Evolutionary conservation across 2,113 vertebrate genomes (phyloP).

Genomic region (Pithys albifrons): DNA sequence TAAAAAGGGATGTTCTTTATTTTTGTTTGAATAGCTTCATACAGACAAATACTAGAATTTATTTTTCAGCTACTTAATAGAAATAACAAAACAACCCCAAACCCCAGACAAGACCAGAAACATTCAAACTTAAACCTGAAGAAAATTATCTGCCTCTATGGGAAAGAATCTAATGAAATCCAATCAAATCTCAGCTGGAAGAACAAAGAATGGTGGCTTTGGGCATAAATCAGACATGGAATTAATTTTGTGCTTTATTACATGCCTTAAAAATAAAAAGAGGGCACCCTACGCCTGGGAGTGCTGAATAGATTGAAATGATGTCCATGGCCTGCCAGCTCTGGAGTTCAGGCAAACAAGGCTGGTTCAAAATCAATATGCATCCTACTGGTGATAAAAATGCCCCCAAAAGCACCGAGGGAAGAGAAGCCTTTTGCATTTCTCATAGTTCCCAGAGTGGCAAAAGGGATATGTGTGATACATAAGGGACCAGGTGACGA

Average conservation of each 20-base stretch:
- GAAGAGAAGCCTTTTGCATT: neutral
- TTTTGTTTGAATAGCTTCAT: neutral
- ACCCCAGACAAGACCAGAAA: neutral
- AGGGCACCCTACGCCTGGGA: constrained; percentile 10
- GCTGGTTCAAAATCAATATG: neutral
- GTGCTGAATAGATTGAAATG: constrained; percentile 36
- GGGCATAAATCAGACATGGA: constrained; percentile 63
- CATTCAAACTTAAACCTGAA: neutral
- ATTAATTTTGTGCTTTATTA: constrained; percentile 67
- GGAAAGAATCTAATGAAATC: constrained; percentile 60
- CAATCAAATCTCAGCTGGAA: constrained; percentile 60
- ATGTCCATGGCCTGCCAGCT: constrained; percentile 21
- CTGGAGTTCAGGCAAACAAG: neutral
- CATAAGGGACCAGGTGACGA: neutral
- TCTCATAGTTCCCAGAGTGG: neutral
- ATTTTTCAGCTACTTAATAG: neutral
- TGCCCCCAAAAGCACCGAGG: neutral
- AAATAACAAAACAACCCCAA: neutral
- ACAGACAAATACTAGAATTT: neutral
- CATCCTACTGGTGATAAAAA: neutral
- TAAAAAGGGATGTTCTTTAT: neutral
- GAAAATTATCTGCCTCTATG: constrained; percentile 28
- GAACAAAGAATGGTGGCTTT: constrained; percentile 46
- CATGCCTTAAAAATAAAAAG: constrained; percentile 57
- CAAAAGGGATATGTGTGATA: rapidly evolving